Evolutionary conservation across 2,113 vertebrate species (phyloP).

Genomic region (Zosterops lateralis): DNA sequence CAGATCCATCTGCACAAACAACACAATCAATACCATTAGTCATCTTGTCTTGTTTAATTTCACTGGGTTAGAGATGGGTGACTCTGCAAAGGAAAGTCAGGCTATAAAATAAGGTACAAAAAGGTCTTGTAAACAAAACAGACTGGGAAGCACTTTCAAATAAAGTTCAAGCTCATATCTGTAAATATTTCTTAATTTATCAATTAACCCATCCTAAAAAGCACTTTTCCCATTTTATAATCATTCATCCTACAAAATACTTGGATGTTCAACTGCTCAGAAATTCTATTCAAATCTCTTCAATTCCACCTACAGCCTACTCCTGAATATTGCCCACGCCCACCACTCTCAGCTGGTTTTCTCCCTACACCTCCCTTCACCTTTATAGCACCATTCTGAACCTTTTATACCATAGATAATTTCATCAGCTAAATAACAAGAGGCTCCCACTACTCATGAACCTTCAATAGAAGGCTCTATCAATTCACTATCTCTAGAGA

Average conservation of each 20-base stretch:
- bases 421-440: neutral
- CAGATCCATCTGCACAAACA: conserved; percentile 46
- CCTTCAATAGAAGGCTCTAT: neutral
- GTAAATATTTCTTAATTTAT: neutral
- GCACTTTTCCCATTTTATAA: neutral
- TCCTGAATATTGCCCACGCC: neutral
- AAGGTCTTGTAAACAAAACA: neutral
- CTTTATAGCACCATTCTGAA: neutral
- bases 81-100: neutral
- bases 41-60: neutral
- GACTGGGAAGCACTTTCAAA: neutral
- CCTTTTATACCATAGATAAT: neutral
- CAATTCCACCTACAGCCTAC: neutral
- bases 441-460: neutral
- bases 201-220: neutral
- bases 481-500: neutral
- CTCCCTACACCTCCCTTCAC: neutral
- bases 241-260: neutral
- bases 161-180: neutral
- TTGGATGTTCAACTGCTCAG: neutral
- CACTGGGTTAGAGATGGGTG: neutral
- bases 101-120: neutral
- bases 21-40: neutral
- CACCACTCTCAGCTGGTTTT: neutral
- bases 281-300: neutral